Base-by-base conservation (phyloP, 37 sponge, comb jelly and placozoan genomes). In the Ephydatia muelleri region DNA sequence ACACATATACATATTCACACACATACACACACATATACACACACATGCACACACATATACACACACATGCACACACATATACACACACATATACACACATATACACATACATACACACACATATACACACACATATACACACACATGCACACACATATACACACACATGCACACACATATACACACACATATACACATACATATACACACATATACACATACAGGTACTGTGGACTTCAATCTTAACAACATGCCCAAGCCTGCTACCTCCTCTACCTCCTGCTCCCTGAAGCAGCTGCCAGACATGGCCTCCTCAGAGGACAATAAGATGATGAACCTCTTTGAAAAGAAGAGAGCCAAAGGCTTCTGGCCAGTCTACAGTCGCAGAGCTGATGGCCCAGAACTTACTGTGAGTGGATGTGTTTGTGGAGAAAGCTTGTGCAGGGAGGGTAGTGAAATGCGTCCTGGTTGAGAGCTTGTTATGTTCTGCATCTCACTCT, bases 341-440 rank as follows among this genome's bases (percentile, higher is more conserved):
- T 95, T 95, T 84, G 88, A 95, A 71, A 69, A 77, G 86, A 89
- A 90, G 83, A 81, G 89, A 28, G 67, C 90, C 72, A 79, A 79
- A 33, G 96, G 96, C 12, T 95, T 88, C 88, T 95, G 96, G 96
- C 93, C 96, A 37, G 48, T 95, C 38, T 79, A 80, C 75, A 83
- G 48, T 12, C 19, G 16, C 19, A 14, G 19, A 14, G 57, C 12
- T 5, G 57, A 14, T 16, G 57, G 12, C 0, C 12, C 19, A 57
- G 57, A 57, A 57, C 57, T 57, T 21, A 57, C 57, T 5, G 57
- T 57, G 57, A 43, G 43, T 6, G 3, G 43, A 6, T 43, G 43
- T 43, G 43, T 43, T 43, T 43, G 43, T 43, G 43, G 6, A 6
- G 43, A 43, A 6, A 43, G 43, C 6, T 43, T 3, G 70, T 28